Base-by-base conservation (phyloP, 2,888 invertebrate genomes). In the Cryptophagus acutangulus region DNA sequence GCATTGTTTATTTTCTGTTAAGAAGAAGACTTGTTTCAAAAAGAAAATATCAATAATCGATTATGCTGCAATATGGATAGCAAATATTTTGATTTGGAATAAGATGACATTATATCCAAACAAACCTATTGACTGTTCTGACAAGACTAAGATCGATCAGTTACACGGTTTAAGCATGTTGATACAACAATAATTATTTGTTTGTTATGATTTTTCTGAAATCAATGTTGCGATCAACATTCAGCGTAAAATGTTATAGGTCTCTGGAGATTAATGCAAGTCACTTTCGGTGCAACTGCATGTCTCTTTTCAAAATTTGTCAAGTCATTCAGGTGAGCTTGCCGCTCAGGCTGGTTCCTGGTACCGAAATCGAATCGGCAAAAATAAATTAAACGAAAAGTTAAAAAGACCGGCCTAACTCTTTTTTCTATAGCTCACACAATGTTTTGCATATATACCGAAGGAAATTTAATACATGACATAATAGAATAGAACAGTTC, bases 191-290 rank as follows among this genome's bases (percentile, higher is more conserved):
- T 47, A 37, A 39, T 45, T 43, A 42, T 43, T 36, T 41, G 44
- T 39, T 41, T 36, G 44, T 12, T 26, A 26, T 26, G n/a, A 15
- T 31, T 42, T 49, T 45, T 36, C 33, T 33, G 15, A 43, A 41
- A 39, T 41, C 31, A 43, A 45, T 45, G 41, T 45, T 37, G 20
- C 46, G 46, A 49, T 51, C 45, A 48, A 49, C 41, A 44, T 37
- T 38, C 42, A 47, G 42, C 49, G 46, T 48, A 43, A 45, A 49
- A 51, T 46, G 48, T 49, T 54, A 53, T 45, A 45, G 48, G 51
- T 50, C 58, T 52, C 58, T 24, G 50, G 57, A 54, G 31, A 31
- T 31, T 31, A 48, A 14, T 52, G 55, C 55, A 57, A 57, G 55
- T 55, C 55, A 57, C 40, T 33, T 40, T 46, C 45, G 43, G 36